Evolutionary conservation across 1,140 invertebrate species (phyloP).

Genomic region (Plutomurus gul): DNA sequence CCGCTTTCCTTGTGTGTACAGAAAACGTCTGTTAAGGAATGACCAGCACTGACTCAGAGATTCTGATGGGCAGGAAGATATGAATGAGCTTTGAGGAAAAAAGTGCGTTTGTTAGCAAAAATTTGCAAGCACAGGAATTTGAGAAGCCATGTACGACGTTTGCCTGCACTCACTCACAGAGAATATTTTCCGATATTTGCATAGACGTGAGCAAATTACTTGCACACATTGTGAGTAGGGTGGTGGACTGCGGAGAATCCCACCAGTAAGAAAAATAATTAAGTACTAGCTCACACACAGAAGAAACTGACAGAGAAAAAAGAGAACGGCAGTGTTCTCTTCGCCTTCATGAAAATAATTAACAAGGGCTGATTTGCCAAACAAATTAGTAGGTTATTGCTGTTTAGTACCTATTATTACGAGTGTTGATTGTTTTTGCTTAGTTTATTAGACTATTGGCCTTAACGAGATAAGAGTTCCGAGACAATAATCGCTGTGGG

Average conservation of each 20-base stretch:
- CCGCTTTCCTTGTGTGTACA: too few relatives aligned
- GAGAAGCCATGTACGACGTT: neutral
- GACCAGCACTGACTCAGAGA: too few relatives aligned
- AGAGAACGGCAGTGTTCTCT: neutral
- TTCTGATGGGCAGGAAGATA: too few relatives aligned
- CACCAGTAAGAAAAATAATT: neutral
- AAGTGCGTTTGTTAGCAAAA: neutral
- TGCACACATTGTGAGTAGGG: too few relatives aligned
- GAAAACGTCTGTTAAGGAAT: too few relatives aligned
- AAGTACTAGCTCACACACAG: neutral
- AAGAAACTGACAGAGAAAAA: neutral
- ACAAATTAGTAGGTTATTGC: constrained; percentile 27
- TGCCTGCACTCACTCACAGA: neutral
- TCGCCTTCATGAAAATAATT: constrained; percentile 11
- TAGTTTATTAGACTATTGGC: constrained; percentile 21
- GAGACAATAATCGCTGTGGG: neutral
- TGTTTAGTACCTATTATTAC: constrained; percentile 18
- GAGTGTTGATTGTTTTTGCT: constrained; percentile 22
- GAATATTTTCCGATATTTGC: too few relatives aligned
- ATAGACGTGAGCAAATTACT: too few relatives aligned
- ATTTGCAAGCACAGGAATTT: neutral
- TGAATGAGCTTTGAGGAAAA: too few relatives aligned
- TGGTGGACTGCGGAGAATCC: too few relatives aligned
- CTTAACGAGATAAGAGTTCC: constrained; percentile 23
- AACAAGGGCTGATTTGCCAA: constrained; percentile 16